phyloP scores from a whole-genome alignment of 2,113 vertebrate genomes.

The Benitochromis conjunctus region DNA sequence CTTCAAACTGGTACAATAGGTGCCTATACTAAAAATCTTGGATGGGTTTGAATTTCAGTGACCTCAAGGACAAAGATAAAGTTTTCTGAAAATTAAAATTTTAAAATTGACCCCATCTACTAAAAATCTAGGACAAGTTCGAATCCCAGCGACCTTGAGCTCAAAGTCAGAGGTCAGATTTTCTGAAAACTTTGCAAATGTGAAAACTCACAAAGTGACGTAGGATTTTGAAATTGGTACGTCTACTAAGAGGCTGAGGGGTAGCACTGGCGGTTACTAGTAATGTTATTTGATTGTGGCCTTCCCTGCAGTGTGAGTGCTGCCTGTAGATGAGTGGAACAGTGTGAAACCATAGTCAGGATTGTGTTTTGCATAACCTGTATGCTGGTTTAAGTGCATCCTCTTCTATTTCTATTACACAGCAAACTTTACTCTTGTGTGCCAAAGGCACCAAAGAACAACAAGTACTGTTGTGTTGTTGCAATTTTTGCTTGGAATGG shows the following conservation, averaged over 20 bases:
- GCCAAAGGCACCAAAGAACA: neutral
- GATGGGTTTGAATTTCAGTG: neutral
- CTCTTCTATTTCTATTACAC: neutral
- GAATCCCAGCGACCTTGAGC: neutral
- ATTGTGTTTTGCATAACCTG: neutral
- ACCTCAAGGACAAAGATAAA: neutral
- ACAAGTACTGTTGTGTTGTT: accelerated
- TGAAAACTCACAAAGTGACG: accelerated
- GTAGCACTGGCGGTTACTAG: neutral
- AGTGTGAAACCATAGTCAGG: neutral
- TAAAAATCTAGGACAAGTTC: neutral
- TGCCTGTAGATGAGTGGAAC: neutral
- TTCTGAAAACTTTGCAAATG: neutral
- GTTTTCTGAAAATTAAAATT: neutral
- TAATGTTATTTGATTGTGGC: neutral
- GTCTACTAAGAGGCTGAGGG: neutral
- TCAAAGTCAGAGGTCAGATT: neutral
- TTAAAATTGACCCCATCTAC: neutral
- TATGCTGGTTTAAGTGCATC: neutral
- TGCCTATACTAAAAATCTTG: neutral
- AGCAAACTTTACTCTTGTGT: neutral
- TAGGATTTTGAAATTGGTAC: neutral
- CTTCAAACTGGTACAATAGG: neutral
- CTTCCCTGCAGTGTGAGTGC: neutral
- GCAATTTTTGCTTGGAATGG: neutral